Percentiles rank a stretch among this genome's conserved stretches.
Evolutionary conservation across 2,797 vertebrate genomes (phyloP).

Genomic region (Antrozous pallidus): DNA sequence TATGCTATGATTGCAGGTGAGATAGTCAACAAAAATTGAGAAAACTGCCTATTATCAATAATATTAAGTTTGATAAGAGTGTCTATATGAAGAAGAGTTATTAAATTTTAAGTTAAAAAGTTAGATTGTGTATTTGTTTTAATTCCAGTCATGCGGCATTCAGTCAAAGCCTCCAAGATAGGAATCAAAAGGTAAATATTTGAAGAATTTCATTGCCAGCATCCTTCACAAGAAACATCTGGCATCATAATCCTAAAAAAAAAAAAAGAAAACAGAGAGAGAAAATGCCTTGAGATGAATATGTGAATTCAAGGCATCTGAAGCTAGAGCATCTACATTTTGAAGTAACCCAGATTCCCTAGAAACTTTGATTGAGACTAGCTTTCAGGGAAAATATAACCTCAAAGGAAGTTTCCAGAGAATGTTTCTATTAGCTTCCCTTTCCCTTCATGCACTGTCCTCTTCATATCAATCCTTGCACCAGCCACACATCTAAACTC

Average conservation of each 20-base stretch:
- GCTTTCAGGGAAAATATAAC: neutral
- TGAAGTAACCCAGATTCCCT: conserved; percentile 48
- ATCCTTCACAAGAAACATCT: conserved; percentile 69
- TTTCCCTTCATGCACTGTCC: neutral
- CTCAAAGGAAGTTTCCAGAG: neutral
- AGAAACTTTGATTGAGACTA: neutral
- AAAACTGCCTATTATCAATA: conserved; percentile 43
- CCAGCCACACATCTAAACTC: neutral
- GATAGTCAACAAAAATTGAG: conserved; percentile 54
- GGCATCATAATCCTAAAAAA: conserved; percentile 74
- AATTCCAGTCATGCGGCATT: conserved; percentile 38
- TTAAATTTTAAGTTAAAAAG: conserved; percentile 46
- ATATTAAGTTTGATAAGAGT: conserved; percentile 35
- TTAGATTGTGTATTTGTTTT: conserved; percentile 56
- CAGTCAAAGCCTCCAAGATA: conserved; percentile 64
- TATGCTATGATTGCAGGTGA: conserved; percentile 41
- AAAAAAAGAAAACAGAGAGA: conserved; percentile 70
- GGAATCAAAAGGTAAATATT: conserved; percentile 72
- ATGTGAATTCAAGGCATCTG: conserved; percentile 60
- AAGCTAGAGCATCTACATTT: conserved; percentile 53
- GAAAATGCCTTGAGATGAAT: conserved; percentile 62
- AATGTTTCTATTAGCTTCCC: neutral
- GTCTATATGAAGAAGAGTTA: neutral
- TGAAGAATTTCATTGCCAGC: conserved; percentile 61
- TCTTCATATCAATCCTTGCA: neutral